Evolutionary conservation across 2,113 vertebrate genomes (phyloP).

Genomic region (Perognathus longimembris): DNA sequence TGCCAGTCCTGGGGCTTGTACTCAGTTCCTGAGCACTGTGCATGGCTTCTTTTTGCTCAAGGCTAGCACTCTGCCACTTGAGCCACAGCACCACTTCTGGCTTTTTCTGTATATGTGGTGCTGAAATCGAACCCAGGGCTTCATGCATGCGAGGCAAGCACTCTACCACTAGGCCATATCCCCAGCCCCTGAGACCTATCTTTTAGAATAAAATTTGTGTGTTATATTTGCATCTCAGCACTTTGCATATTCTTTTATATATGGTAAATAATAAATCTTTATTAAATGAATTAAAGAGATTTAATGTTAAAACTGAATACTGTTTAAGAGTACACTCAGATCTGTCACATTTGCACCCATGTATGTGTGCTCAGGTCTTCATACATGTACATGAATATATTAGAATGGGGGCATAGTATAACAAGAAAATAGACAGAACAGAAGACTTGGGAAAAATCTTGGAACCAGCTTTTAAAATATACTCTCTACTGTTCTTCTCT

Average conservation of each 20-base stretch:
- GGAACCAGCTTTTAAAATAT: conserved; percentile 43
- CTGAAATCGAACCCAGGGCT: no score
- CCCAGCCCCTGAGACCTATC: conserved; percentile 23
- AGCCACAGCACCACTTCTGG: no score
- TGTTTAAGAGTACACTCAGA: background rate
- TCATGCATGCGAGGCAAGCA: no score
- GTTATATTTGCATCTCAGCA: conserved; percentile 2
- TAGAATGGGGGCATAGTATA: background rate
- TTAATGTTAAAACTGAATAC: conserved; percentile 36
- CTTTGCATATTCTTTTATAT: conserved; percentile 30
- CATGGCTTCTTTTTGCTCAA: no score
- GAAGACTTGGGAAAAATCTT: conserved; percentile 32
- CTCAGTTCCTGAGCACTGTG: no score
- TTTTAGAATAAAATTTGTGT: background rate
- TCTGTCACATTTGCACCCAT: background rate
- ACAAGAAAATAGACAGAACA: background rate
- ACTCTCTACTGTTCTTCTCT: conserved; percentile 26
- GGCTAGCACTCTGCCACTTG: no score
- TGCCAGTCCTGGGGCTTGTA: no score
- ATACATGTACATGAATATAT: background rate
- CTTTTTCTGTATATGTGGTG: no score
- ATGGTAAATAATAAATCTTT: conserved; percentile 50
- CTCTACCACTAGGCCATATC: no score
- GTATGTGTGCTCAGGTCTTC: background rate
- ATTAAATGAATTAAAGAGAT: conserved; percentile 28